Conservation (phyloP, 1,140 invertebrate species). For the Ceratosolen fusciceps region DNA sequence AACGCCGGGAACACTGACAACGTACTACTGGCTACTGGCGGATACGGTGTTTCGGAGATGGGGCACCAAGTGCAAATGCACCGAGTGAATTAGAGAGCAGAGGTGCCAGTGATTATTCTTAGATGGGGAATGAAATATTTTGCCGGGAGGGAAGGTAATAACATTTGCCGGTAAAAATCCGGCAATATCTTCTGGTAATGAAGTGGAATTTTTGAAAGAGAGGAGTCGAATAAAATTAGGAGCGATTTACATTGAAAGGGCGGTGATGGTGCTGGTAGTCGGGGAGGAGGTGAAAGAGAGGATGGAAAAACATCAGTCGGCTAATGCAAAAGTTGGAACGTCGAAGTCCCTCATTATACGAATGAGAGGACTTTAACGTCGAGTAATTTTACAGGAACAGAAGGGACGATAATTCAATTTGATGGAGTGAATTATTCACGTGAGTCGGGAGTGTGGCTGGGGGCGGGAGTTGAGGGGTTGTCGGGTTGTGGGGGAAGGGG, state of each 20-base stretch:
- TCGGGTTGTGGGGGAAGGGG: too few species aligned
- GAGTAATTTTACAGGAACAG: slow-evolving; percentile 62
- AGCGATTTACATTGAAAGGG: slow-evolving; percentile 10
- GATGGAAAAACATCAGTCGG: slow-evolving; percentile 29
- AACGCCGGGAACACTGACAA: too few species aligned
- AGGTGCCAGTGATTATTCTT: too few species aligned
- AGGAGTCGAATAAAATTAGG: neutral
- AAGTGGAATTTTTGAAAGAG: neutral
- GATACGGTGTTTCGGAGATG: too few species aligned
- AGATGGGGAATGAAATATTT: too few species aligned
- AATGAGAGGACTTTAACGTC: slow-evolving; percentile 43
- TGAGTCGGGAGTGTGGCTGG: slow-evolving; percentile 10
- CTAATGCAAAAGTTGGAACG: slow-evolving; percentile 44
- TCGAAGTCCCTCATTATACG: slow-evolving; percentile 34
- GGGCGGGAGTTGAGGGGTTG: neutral
- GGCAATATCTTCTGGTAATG: neutral
- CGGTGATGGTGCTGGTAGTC: too few species aligned
- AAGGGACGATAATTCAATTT: slow-evolving; percentile 54
- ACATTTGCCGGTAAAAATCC: slow-evolving; percentile 32
- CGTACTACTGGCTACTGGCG: too few species aligned
- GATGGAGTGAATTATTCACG: slow-evolving; percentile 54
- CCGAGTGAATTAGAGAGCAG: too few species aligned
- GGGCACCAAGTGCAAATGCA: too few species aligned
- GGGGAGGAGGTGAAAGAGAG: slow-evolving; percentile 28
- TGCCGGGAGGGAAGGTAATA: neutral